phyloP scores from a whole-genome alignment of 2,797 vertebrate genomes.

The Sebastes variabilis region DNA sequence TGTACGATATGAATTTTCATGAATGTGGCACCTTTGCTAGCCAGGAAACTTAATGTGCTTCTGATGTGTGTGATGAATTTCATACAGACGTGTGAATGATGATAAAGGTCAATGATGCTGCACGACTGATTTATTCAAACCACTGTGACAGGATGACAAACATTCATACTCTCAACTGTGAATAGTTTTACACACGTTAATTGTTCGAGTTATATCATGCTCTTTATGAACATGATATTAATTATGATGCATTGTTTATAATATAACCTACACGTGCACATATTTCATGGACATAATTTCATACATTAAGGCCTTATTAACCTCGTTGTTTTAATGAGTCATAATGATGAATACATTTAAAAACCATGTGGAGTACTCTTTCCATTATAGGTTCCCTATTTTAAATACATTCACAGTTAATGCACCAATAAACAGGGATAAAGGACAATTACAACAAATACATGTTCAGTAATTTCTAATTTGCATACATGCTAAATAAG shows the following conservation, averaged over 20 bases:
- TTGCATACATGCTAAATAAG: not conserved
- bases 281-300: not conserved
- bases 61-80: slow-evolving; percentile 37
- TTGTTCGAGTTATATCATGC: not conserved
- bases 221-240: not conserved
- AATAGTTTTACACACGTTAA: not conserved
- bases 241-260: slow-evolving; percentile 10
- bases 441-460: not conserved
- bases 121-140: not conserved
- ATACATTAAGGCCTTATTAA: not conserved
- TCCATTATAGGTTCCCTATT: not conserved
- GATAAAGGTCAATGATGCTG: slow-evolving; percentile 3
- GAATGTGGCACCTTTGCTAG: slow-evolving; percentile 18
- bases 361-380: not conserved
- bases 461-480: not conserved
- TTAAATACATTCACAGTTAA: not conserved
- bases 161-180: not conserved
- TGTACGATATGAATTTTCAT: slow-evolving; percentile 35
- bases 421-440: not conserved
- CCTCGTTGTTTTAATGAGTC: not conserved
- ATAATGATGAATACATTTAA: slow-evolving; percentile 24
- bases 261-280: not conserved
- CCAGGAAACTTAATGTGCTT: slow-evolving; percentile 18
- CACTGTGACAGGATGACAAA: not conserved
- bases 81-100: slow-evolving; percentile 1